phyloP scores from a whole-genome alignment of 2,113 vertebrate genomes.

The Bubo scandiacus region DNA sequence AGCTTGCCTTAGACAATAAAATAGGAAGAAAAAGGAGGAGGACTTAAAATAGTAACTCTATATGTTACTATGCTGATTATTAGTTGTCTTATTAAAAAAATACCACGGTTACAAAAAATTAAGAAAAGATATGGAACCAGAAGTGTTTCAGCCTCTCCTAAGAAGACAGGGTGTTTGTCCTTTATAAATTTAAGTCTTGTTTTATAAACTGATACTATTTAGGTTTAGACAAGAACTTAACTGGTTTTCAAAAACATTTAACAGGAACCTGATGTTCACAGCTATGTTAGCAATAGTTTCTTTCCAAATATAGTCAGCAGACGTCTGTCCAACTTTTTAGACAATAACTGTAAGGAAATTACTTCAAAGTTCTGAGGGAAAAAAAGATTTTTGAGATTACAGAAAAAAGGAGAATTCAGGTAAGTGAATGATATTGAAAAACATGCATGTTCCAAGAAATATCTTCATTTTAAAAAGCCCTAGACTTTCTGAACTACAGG shows the following conservation, averaged over 20 bases:
- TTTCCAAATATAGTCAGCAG: not conserved
- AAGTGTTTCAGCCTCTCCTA: not conserved
- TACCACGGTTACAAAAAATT: not conserved
- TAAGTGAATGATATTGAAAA: not conserved
- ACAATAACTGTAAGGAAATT: not conserved
- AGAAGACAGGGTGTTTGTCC: not conserved
- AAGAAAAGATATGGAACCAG: not conserved
- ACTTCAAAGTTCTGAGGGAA: not conserved
- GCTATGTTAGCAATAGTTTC: not conserved
- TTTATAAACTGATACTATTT: not conserved
- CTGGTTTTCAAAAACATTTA: not conserved
- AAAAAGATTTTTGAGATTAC: not conserved
- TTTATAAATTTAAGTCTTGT: not conserved
- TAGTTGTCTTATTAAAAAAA: not conserved
- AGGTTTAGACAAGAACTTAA: not conserved
- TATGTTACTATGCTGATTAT: not conserved
- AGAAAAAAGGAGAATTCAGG: not conserved
- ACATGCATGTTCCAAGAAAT: not conserved
- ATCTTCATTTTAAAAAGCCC: not conserved
- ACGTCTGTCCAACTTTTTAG: not conserved
- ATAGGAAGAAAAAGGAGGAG: not conserved
- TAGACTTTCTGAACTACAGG: not conserved
- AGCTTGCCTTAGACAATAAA: conserved; percentile 13
- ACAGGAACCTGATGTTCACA: not conserved
- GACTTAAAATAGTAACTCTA: conserved; percentile 13